phyloP scores from a whole-genome alignment of 2,113 vertebrate species.

The Piliocolobus tephrosceles region DNA sequence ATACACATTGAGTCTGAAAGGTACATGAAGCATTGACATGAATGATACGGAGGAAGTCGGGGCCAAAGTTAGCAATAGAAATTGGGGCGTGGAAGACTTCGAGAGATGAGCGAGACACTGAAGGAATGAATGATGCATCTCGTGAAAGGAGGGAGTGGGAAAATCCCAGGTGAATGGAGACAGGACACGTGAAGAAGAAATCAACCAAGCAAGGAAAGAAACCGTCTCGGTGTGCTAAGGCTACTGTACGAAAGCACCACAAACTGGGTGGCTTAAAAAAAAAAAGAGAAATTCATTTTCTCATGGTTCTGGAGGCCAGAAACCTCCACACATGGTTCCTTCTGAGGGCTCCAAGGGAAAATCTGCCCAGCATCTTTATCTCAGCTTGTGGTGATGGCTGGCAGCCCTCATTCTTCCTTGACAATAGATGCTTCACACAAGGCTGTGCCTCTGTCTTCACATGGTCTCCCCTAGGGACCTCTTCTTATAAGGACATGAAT shows the following conservation, averaged over 20 bases:
- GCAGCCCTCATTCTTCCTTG: neutral
- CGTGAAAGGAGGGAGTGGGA: too few species aligned
- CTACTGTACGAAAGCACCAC: neutral
- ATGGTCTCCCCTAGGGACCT: neutral
- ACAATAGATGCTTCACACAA: neutral
- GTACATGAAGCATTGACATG: neutral
- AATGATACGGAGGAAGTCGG: neutral
- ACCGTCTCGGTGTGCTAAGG: neutral
- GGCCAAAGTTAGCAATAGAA: neutral
- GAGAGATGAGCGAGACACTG: neutral
- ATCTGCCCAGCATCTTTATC: accelerated
- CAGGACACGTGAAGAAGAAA: neutral
- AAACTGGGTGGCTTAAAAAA: neutral
- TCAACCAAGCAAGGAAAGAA: neutral
- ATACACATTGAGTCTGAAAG: neutral
- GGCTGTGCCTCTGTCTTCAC: neutral
- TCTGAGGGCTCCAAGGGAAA: neutral
- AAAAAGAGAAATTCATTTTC: neutral
- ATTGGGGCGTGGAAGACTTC: neutral
- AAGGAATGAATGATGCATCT: neutral
- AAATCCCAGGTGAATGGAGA: neutral
- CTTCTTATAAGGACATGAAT: neutral
- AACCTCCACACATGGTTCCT: neutral
- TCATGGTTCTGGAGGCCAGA: neutral
- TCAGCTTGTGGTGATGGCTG: neutral